These are phyloP conservation scores for Fulica atra DNA, from an alignment of 2,113 vertebrate genomes.

Conservation along the genomic window DNA sequence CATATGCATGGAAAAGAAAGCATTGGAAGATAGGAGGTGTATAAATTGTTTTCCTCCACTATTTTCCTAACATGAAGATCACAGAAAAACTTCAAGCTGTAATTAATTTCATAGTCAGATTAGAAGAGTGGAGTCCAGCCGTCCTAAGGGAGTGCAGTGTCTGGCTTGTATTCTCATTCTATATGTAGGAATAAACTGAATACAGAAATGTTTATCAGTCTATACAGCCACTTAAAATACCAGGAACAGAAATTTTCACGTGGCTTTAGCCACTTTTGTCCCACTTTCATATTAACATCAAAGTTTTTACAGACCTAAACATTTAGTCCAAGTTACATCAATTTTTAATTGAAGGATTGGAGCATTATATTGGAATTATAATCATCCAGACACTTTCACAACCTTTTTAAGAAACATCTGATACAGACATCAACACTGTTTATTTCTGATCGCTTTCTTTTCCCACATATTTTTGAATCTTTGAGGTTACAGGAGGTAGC, in stretches of 20 bases:
- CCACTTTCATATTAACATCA: neutral
- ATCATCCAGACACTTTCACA: neutral
- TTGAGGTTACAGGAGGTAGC: constrained; percentile 27
- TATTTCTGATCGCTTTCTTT: neutral
- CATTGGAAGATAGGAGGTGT: neutral
- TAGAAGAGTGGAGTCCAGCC: neutral
- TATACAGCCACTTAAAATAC: neutral
- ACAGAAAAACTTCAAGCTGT: neutral
- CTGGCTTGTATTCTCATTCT: neutral
- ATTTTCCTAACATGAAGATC: neutral
- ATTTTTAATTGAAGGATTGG: neutral
- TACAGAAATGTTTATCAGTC: neutral
- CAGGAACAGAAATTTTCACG: neutral
- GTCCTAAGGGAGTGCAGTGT: neutral
- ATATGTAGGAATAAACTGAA: neutral
- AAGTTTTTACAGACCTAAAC: neutral
- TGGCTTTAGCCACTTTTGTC: neutral
- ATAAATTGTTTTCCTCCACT: neutral
- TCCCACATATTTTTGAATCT: neutral
- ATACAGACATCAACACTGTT: neutral
- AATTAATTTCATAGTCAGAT: neutral
- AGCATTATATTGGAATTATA: neutral
- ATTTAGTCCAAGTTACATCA: neutral
- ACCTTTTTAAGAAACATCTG: neutral
- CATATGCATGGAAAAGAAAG: neutral